Evolutionary conservation across 1,140 invertebrate species (phyloP).

Genomic region (Listronotus oregonensis): DNA sequence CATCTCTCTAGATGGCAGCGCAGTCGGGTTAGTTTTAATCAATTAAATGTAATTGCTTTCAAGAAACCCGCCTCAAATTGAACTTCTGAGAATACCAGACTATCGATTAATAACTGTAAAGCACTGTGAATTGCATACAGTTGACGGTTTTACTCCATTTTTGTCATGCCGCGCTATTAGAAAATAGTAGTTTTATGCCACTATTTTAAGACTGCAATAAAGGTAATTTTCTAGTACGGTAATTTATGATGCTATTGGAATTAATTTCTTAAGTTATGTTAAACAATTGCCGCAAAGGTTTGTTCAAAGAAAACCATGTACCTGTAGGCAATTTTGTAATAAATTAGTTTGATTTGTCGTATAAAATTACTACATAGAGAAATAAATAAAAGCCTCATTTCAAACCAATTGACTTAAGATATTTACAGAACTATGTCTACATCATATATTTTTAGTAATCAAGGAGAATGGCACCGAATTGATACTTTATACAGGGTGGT

Average conservation of each 20-base stretch:
- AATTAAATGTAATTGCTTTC: slow-evolving; percentile 39
- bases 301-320: neutral
- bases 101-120: slow-evolving; percentile 40
- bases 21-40: slow-evolving; percentile 39
- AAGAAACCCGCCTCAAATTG: slow-evolving; percentile 35
- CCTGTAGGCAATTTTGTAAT: neutral
- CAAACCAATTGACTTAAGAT: too few relatives aligned
- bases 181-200: slow-evolving; percentile 33
- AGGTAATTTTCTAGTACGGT: slow-evolving; percentile 16
- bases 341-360: neutral
- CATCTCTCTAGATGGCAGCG: slow-evolving; percentile 38
- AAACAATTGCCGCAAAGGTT: slow-evolving; percentile 1
- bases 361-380: too few relatives aligned
- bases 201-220: slow-evolving; percentile 15
- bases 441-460: too few relatives aligned
- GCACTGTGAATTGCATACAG: slow-evolving; percentile 11
- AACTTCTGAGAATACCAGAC: slow-evolving; percentile 22
- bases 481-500: too few relatives aligned
- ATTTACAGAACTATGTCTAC: too few relatives aligned
- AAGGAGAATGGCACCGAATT: too few relatives aligned
- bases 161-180: slow-evolving; percentile 25
- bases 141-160: slow-evolving; percentile 22
- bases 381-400: too few relatives aligned
- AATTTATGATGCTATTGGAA: slow-evolving; percentile 15
- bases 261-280: slow-evolving; percentile 14